Evolutionary conservation across 1,140 invertebrate species (phyloP).

Genomic region (Nymphalis io): DNA sequence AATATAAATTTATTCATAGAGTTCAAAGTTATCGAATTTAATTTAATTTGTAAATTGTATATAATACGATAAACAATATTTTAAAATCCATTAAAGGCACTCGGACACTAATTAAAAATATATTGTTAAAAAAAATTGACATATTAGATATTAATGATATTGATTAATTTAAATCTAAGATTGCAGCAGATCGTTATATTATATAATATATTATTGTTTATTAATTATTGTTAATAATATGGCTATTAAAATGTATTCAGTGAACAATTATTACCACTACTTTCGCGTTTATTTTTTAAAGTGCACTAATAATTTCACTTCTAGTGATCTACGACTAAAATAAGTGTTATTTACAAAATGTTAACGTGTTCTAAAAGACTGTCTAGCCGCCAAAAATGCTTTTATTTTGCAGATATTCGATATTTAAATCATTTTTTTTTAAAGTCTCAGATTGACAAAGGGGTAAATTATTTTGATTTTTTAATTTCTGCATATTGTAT

Average conservation of each 20-base stretch:
- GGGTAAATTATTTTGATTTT: too few relatives aligned
- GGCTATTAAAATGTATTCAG: constrained; percentile 35
- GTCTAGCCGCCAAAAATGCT: not conserved
- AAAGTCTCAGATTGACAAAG: too few relatives aligned
- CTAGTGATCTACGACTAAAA: constrained; percentile 15
- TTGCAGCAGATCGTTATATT: constrained; percentile 38
- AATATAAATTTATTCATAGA: not conserved
- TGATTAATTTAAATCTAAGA: constrained; percentile 28
- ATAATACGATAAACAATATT: not conserved
- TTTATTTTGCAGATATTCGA: too few relatives aligned
- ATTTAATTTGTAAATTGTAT: not conserved
- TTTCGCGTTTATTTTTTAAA: constrained; percentile 17
- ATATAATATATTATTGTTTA: constrained; percentile 15
- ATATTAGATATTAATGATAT: constrained; percentile 13
- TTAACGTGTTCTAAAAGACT: not conserved
- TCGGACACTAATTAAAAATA: constrained; percentile 1
- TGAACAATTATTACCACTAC: constrained; percentile 11
- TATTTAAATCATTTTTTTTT: too few relatives aligned
- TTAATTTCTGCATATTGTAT: too few relatives aligned
- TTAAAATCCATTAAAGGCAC: constrained; percentile 4
- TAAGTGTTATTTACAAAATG: constrained; percentile 13
- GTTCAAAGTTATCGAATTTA: not conserved
- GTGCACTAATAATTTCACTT: constrained; percentile 36
- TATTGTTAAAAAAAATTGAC: not conserved
- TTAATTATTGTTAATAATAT: constrained; percentile 41